These are phyloP conservation scores for Campylomormyrus tamandua DNA, from an alignment of 2,113 vertebrate species.

Conservation along the genomic window DNA sequence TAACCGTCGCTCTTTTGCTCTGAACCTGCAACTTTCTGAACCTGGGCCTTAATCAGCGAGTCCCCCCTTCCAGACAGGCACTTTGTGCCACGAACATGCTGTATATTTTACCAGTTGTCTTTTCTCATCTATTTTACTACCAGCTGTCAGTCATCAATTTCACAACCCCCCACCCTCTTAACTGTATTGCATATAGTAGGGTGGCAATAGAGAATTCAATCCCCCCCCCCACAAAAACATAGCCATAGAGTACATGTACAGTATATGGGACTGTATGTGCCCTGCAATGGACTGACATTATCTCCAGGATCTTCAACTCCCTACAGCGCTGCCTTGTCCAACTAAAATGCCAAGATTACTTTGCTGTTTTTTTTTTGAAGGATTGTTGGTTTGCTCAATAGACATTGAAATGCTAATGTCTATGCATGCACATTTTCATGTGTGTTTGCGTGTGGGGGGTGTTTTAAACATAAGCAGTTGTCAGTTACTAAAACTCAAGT, in stretches of 20 bases:
- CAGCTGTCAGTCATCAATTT: not conserved
- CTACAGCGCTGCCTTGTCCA: not conserved
- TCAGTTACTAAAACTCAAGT: not conserved
- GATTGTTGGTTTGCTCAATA: not conserved
- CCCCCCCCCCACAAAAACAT: not conserved
- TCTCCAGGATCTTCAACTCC: not conserved
- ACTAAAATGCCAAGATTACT: not conserved
- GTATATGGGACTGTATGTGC: not conserved
- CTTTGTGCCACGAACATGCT: not conserved
- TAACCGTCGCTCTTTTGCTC: not conserved
- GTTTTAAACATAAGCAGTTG: not conserved
- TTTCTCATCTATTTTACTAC: not conserved
- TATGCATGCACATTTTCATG: not conserved
- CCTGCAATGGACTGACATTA: not conserved
- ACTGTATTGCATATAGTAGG: not conserved
- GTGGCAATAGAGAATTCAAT: not conserved
- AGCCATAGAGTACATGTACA: not conserved
- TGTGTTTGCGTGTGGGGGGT: not conserved
- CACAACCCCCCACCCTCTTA: not conserved
- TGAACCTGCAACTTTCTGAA: not conserved
- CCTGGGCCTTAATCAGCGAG: not conserved
- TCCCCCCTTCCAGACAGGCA: not conserved
- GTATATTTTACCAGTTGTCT: not conserved
- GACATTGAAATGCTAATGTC: not conserved
- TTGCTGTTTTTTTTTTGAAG: not conserved